Evolutionary conservation across 2,797 vertebrate genomes (phyloP).

Genomic region (Percopsis omiscomaycus): DNA sequence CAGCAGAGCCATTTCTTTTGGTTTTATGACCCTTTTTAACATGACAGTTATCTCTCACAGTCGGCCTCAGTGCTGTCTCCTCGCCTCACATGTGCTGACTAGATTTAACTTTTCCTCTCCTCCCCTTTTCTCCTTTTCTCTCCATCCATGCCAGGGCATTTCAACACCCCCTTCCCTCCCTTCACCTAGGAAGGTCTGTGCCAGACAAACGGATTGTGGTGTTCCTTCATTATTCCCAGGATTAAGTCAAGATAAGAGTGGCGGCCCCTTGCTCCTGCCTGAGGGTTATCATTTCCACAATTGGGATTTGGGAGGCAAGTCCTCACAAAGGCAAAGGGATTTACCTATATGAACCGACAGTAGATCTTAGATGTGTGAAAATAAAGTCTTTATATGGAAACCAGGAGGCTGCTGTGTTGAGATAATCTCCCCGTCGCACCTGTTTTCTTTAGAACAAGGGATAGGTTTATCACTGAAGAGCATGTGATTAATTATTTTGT

Average conservation of each 20-base stretch:
- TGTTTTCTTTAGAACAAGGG: too few species aligned
- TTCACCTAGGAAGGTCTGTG: conserved; percentile 9
- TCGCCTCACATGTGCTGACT: conserved; percentile 54
- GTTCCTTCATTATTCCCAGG: conserved; percentile 68
- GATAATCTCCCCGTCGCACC: conserved; percentile 3
- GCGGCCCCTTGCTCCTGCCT: conserved; percentile 49
- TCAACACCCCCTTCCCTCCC: background rate
- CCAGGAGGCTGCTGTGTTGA: background rate
- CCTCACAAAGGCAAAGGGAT: conserved; percentile 28
- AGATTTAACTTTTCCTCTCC: conserved; percentile 39
- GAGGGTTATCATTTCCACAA: conserved; percentile 49
- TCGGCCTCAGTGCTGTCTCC: conserved; percentile 50
- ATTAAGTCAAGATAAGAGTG: conserved; percentile 55
- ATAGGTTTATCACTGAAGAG: too few species aligned
- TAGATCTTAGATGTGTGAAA: conserved; percentile 10
- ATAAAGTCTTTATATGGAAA: conserved; percentile 13
- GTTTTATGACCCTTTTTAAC: conserved; percentile 55
- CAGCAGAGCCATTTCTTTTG: conserved; percentile 34
- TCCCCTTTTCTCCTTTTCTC: conserved; percentile 2
- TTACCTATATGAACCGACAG: conserved; percentile 25
- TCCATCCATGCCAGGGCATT: background rate
- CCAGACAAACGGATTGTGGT: conserved; percentile 64
- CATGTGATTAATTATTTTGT: too few species aligned
- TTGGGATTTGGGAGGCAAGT: conserved; percentile 39
- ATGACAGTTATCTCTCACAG: conserved; percentile 59